Conservation (phyloP, 2,888 invertebrate species). For the Meandrusa payeni region DNA sequence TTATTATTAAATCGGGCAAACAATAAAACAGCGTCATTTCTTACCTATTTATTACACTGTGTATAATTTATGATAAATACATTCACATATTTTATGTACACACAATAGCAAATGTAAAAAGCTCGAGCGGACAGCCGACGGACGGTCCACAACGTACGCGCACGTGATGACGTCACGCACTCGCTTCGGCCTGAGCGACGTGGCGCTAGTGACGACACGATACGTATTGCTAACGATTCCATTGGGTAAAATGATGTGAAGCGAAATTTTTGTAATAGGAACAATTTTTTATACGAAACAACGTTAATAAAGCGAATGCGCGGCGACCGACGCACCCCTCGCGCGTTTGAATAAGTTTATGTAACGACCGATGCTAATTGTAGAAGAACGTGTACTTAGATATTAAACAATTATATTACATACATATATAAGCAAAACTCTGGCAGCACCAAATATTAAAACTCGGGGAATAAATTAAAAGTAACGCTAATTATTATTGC, state of each 20-base stretch:
- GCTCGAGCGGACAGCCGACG: conserved; percentile 22
- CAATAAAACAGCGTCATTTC: conserved; percentile 43
- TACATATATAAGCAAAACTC: conserved; percentile 30
- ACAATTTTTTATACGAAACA: conserved; percentile 29
- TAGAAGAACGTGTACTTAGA: conserved; percentile 28
- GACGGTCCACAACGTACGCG: too few relatives aligned
- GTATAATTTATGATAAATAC: conserved; percentile 75
- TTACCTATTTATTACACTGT: conserved; percentile 77
- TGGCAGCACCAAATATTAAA: conserved; percentile 38
- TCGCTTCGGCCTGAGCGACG: too few relatives aligned
- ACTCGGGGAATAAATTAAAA: conserved; percentile 35
- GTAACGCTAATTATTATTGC: conserved; percentile 29
- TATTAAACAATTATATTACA: conserved; percentile 22
- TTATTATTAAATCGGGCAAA: too few relatives aligned
- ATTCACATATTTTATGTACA: conserved; percentile 77
- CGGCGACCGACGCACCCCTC: conserved; percentile 12
- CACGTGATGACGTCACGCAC: too few relatives aligned
- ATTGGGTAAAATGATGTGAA: conserved; percentile 32
- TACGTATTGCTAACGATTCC: conserved; percentile 17
- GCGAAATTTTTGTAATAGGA: conserved; percentile 27
- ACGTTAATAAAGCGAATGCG: conserved; percentile 25
- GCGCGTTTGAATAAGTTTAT: conserved; percentile 29
- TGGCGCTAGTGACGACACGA: too few relatives aligned
- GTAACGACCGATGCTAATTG: conserved; percentile 28
- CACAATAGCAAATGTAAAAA: conserved; percentile 75